Evolutionary conservation across 2,113 vertebrate species (phyloP), one percentile per base, ranked within the genome.

Genomic region (Sebastes fasciatus): DNA sequence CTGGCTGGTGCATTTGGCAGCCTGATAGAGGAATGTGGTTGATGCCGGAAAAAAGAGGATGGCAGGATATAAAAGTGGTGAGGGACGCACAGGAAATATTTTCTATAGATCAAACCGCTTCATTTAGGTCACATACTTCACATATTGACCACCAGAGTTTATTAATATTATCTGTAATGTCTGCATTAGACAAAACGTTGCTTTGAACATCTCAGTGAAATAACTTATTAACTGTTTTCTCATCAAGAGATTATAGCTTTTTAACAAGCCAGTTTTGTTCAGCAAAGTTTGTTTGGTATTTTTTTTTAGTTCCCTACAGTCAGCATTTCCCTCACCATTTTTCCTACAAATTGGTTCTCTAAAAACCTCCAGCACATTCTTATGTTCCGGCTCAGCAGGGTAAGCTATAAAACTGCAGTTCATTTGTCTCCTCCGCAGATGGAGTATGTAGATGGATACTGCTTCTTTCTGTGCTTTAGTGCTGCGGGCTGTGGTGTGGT

Each of bases 351-450:
- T 74, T 82, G 82, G 84, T 81, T 90, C 74, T 87, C 60, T 79
- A 73, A 90, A 91, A 90, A 85, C 80, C 86, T 88, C 83, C 68
- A 84, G 79, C 80, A 79, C 88, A 85, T 88, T 88, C 69, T 79
- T 73, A 76, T 83, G 88, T 89, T 91, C 84, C 62, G 79, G 81
- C 92, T 83, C 89, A 87, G 90, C 84, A 69, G 92, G 92, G 82
- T 82, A 82, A 82, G 86, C 88, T 54, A 90, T 93, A 92, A 94
- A 93, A 86, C 84, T 64, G 86, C 90, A 90, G 55, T 93, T 90
- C 82, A 91, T 94, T 86, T 88, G 75, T 92, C 83, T 92, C 80
- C 85, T 86, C 76, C 42, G 48, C 88, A 89, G 86, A 92, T 92
- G 89, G 89, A 88, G 88, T 68, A 87, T 89, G 83, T 81, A 82